A percentile compares a stretch with the other conserved stretches of the same genome.
phyloP scores from a whole-genome alignment of 2,888 invertebrate genomes.

The Atethmia centrago region DNA sequence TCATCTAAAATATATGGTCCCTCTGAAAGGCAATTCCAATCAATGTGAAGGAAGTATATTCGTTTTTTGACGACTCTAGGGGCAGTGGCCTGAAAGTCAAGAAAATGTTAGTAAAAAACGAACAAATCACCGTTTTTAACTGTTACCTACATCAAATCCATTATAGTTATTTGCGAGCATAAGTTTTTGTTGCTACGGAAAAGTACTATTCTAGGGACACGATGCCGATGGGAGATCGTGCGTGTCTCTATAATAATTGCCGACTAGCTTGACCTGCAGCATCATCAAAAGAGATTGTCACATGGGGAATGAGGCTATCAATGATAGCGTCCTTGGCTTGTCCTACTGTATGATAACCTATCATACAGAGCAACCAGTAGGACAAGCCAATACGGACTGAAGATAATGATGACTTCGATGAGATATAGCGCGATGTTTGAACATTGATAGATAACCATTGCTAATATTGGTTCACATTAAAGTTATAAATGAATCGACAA shows the following conservation, averaged over 20 bases:
- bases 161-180: slow-evolving; percentile 21
- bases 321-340: too few species aligned
- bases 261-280: neutral
- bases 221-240: neutral
- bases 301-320: neutral
- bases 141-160: slow-evolving; percentile 45
- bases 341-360: too few species aligned
- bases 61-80: slow-evolving; percentile 47
- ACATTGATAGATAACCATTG: slow-evolving; percentile 3
- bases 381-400: neutral
- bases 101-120: slow-evolving; percentile 50
- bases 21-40: slow-evolving; percentile 19
- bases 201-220: slow-evolving; percentile 7
- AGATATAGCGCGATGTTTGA: neutral
- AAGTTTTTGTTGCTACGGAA: slow-evolving; percentile 31
- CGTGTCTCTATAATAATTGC: neutral
- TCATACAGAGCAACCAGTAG: neutral
- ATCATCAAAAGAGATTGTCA: neutral
- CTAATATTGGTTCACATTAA: neutral
- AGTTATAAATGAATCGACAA: slow-evolving; percentile 1
- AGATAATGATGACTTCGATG: neutral
- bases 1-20: neutral
- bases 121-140: slow-evolving; percentile 56
- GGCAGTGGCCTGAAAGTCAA: slow-evolving; percentile 58
- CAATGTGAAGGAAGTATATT: slow-evolving; percentile 22